Percentiles rank a stretch among this genome's conserved stretches.
These are phyloP conservation scores for Bombus terrestris DNA, from an alignment of 1,140 invertebrate genomes.

Conservation along the genomic window DNA sequence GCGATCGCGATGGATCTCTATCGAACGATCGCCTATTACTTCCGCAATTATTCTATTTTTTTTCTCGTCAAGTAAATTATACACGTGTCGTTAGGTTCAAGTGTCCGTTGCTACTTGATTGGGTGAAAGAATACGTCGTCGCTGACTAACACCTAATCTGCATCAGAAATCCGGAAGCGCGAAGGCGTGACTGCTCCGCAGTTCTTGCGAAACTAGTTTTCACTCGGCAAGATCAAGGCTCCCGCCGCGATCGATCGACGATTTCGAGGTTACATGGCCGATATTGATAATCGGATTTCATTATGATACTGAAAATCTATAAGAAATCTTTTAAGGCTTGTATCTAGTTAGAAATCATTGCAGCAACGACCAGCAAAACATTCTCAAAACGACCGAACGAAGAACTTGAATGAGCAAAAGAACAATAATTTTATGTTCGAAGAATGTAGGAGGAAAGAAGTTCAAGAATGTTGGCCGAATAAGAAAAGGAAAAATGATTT, in stretches of 20 bases:
- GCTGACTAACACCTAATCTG: slow-evolving; percentile 46
- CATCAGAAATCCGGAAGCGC: slow-evolving; percentile 56
- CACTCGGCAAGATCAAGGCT: slow-evolving; percentile 62
- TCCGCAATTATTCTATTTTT: neutral
- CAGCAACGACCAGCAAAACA: neutral
- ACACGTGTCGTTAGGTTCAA: slow-evolving; percentile 9
- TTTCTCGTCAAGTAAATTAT: neutral
- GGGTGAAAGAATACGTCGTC: slow-evolving; percentile 5
- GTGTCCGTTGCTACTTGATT: slow-evolving; percentile 36
- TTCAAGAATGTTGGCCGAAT: neutral
- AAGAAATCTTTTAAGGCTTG: no score
- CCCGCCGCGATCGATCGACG: slow-evolving; percentile 35
- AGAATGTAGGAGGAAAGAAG: neutral
- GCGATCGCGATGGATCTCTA: neutral
- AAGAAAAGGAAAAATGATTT: neutral
- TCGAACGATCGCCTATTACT: neutral
- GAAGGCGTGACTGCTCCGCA: slow-evolving; percentile 41
- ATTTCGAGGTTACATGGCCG: slow-evolving; percentile 31
- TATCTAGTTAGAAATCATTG: neutral
- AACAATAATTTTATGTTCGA: neutral
- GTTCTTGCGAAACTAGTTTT: slow-evolving; percentile 59
- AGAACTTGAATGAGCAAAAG: no score
- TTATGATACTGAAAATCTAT: no score
- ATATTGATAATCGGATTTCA: neutral
- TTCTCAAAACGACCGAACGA: neutral